Conservation (phyloP, 2,113 vertebrate genomes). For the Laticauda laticaudata region DNA sequence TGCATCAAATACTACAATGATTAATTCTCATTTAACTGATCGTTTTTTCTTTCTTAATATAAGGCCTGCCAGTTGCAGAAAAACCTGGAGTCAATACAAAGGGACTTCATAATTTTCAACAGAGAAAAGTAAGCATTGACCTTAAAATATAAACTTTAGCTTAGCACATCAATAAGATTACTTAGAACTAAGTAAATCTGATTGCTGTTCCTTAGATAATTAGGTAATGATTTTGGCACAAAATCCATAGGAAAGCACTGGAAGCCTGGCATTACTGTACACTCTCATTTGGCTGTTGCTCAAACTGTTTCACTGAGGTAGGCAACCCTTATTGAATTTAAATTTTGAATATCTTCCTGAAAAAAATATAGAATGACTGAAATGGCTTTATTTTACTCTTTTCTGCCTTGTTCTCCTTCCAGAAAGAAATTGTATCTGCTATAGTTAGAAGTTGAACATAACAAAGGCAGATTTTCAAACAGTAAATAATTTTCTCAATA, state of each 20-base stretch:
- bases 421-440: neutral
- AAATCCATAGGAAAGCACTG: neutral
- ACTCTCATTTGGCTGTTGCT: neutral
- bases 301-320: neutral
- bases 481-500: neutral
- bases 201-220: slow-evolving; percentile 1
- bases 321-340: neutral
- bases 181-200: neutral
- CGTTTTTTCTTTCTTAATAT: slow-evolving; percentile 3
- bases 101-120: slow-evolving; percentile 98
- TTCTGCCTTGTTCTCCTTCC: neutral
- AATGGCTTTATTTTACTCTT: neutral
- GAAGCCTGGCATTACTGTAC: neutral
- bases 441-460: neutral
- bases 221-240: neutral
- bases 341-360: neutral
- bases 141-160: neutral
- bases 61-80: slow-evolving; percentile 87
- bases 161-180: neutral
- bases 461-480: neutral
- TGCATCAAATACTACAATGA: neutral
- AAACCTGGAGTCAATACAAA: slow-evolving; percentile 87
- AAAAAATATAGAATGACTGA: neutral
- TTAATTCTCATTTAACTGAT: slow-evolving; percentile 7
- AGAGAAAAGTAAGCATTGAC: slow-evolving; percentile 87